phyloP scores from a whole-genome alignment of 2,888 invertebrate genomes.

The Labia minor region DNA sequence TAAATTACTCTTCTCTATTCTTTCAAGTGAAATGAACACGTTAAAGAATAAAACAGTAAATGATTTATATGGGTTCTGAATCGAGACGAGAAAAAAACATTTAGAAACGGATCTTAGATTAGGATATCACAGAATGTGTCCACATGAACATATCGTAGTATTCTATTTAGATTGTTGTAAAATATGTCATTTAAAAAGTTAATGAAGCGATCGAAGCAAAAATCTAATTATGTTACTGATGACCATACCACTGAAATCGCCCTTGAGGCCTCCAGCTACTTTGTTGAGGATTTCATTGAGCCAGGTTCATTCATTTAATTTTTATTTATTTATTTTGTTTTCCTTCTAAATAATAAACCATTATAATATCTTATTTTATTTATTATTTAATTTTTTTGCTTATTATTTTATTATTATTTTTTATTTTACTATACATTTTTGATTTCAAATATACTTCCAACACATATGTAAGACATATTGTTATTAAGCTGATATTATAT shows the following conservation, averaged over 20 bases:
- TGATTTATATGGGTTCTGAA: background rate
- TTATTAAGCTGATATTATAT: too few relatives aligned
- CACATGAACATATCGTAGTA: too few relatives aligned
- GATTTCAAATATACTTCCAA: too few relatives aligned
- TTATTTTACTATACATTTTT: too few relatives aligned
- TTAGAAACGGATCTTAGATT: too few relatives aligned
- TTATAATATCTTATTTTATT: conserved; percentile 31
- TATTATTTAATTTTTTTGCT: too few relatives aligned
- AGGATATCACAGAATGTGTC: too few relatives aligned
- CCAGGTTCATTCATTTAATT: conserved; percentile 38
- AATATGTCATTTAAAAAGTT: conserved; percentile 13
- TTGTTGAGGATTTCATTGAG: conserved; percentile 53
- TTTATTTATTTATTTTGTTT: conserved; percentile 16
- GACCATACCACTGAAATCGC: conserved; percentile 45
- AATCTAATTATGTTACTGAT: background rate
- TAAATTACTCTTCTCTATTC: background rate
- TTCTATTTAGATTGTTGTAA: background rate
- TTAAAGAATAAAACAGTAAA: background rate
- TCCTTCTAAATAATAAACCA: conserved; percentile 4
- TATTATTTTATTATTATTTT: too few relatives aligned
- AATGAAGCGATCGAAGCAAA: conserved; percentile 23
- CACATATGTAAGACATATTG: too few relatives aligned
- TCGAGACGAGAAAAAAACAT: too few relatives aligned
- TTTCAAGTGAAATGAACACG: background rate
- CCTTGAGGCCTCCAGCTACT: conserved; percentile 58